These are phyloP conservation scores for Halcyon malimbica DNA, from an alignment of 2,113 vertebrate species.

Conservation along the genomic window DNA sequence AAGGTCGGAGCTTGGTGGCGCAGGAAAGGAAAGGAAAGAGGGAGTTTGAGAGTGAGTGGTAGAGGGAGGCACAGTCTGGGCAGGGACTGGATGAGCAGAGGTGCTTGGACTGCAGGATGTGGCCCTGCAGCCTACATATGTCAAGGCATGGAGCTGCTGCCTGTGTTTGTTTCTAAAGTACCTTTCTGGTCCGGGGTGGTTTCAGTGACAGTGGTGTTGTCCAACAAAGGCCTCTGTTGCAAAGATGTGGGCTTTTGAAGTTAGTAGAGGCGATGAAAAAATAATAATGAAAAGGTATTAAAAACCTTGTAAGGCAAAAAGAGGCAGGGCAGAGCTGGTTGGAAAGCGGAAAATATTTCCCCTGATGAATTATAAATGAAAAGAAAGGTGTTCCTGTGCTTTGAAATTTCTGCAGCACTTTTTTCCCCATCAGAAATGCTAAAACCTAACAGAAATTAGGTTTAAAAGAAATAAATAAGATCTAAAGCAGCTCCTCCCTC, in stretches of 20 bases:
- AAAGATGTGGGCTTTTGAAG: background rate
- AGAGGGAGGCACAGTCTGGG: background rate
- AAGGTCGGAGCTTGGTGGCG: background rate
- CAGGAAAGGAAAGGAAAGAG: background rate
- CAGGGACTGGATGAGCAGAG: background rate
- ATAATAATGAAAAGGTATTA: background rate
- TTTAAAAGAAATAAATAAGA: conserved; percentile 61
- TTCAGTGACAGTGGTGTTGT: background rate
- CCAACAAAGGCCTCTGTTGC: background rate
- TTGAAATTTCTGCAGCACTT: conserved; percentile 48
- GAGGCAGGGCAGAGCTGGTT: background rate
- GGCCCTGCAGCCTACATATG: background rate
- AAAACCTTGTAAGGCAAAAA: conserved; percentile 1
- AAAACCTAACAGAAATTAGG: conserved; percentile 36
- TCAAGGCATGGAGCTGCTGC: background rate
- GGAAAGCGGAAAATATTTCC: conserved; percentile 44
- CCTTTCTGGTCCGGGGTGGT: rapidly evolving
- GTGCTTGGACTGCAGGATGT: background rate
- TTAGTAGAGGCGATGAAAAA: background rate
- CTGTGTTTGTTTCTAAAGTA: background rate
- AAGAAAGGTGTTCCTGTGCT: conserved; percentile 33
- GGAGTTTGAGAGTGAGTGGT: background rate
- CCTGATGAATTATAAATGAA: conserved; percentile 48
- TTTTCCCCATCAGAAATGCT: conserved; percentile 2
- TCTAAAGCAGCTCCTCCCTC: conserved; percentile 46